phyloP scores from a whole-genome alignment of 2,888 invertebrate species.

The Polymixis lichenea region DNA sequence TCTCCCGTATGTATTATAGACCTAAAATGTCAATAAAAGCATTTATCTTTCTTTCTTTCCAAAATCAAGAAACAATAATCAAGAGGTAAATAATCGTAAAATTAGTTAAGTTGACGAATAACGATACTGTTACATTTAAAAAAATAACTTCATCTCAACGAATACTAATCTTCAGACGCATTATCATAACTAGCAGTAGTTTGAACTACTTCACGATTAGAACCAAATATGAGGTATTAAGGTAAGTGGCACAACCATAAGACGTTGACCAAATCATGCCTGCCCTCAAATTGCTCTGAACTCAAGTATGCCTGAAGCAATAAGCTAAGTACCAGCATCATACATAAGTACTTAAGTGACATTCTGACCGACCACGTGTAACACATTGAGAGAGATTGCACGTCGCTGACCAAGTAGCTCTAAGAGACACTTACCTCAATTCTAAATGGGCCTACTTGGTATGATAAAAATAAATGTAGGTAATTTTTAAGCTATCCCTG shows the following conservation, averaged over 20 bases:
- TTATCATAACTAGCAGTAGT: neutral
- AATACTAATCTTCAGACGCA: neutral
- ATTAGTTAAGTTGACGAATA: neutral
- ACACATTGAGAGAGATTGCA: slow-evolving; percentile 29
- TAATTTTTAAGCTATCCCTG: slow-evolving; percentile 20
- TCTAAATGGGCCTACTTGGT: slow-evolving; percentile 9
- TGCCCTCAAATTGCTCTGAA: neutral
- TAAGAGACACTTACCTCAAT: slow-evolving; percentile 32
- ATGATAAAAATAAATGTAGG: slow-evolving; percentile 36
- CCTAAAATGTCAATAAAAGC: too few species aligned
- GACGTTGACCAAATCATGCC: slow-evolving; percentile 1
- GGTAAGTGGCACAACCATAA: slow-evolving; percentile 11
- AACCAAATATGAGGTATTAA: neutral
- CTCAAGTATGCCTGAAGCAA: slow-evolving; percentile 37
- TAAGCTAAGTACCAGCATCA: slow-evolving; percentile 25
- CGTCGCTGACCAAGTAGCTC: slow-evolving; percentile 11
- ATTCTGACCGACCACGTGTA: slow-evolving; percentile 43
- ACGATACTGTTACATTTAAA: neutral
- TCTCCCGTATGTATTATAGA: too few species aligned
- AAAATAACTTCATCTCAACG: neutral
- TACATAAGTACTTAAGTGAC: slow-evolving; percentile 23
- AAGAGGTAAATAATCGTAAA: too few species aligned
- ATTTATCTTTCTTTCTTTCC: too few species aligned
- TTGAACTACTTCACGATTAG: neutral
- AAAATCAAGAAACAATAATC: neutral